Percentiles rank a stretch among this genome's conserved stretches.
Conservation (phyloP, 2,113 vertebrate genomes). For the Gavialis gangeticus region DNA sequence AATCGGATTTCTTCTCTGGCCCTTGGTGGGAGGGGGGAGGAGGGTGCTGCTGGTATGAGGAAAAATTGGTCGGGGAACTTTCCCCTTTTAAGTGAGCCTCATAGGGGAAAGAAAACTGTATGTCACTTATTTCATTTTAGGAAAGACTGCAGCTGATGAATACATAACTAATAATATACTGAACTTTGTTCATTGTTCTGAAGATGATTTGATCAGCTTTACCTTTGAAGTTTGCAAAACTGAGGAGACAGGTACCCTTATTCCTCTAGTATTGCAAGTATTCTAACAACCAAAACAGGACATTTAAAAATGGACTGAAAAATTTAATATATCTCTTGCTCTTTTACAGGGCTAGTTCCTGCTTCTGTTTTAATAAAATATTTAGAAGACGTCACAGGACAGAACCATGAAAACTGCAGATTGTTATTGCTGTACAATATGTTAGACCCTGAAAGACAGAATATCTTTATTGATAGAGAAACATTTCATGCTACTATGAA, state of each 20-base stretch:
- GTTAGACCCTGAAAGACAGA: background rate
- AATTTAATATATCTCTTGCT: fast-evolving
- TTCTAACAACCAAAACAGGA: background rate
- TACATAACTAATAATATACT: fast-evolving
- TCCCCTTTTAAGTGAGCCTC: too few relatives aligned
- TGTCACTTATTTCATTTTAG: background rate
- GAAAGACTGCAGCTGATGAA: fast-evolving
- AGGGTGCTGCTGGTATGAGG: background rate
- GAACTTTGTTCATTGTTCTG: background rate
- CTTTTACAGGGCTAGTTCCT: background rate
- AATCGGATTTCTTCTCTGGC: background rate
- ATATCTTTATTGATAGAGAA: background rate
- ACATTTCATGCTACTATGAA: background rate
- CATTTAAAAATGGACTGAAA: background rate
- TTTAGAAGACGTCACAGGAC: fast-evolving
- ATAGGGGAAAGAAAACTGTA: too few relatives aligned
- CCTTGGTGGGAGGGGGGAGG: background rate
- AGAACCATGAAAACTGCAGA: background rate
- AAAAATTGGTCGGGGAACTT: background rate
- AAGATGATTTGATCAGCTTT: background rate
- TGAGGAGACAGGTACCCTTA: background rate
- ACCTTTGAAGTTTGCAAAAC: background rate
- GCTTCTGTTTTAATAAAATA: background rate
- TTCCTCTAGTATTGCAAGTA: background rate
- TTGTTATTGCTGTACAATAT: background rate